Percentiles rank a stretch among this genome's conserved stretches.
Evolutionary conservation across 2,113 vertebrate species (phyloP).

Genomic region (Albula goreensis): DNA sequence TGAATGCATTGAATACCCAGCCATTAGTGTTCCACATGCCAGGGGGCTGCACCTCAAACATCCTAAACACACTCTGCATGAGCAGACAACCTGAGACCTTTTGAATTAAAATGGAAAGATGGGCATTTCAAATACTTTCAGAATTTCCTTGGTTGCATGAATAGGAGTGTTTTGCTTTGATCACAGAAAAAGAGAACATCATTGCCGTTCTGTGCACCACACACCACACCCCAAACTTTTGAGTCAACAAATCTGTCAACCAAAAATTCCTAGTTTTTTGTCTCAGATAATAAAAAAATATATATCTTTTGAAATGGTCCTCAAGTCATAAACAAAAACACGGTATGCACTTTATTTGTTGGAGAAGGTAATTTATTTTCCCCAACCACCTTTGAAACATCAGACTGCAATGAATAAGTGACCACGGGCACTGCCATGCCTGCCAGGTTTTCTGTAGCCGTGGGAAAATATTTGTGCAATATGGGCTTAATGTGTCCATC

Average conservation of each 20-base stretch:
- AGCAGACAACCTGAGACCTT: not conserved
- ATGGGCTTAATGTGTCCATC: not conserved
- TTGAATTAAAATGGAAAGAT: not conserved
- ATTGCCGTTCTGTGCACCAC: not conserved
- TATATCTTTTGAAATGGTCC: not conserved
- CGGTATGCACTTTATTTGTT: not conserved
- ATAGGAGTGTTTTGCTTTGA: not conserved
- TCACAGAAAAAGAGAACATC: not conserved
- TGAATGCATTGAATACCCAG: too few species aligned
- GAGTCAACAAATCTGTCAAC: not conserved
- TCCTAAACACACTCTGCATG: not conserved
- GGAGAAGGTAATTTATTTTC: not conserved
- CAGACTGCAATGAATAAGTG: not conserved
- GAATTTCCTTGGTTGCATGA: not conserved
- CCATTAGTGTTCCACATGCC: not conserved
- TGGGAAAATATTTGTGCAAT: constrained; percentile 27
- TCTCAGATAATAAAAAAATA: not conserved
- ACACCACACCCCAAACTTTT: not conserved
- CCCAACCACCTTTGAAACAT: not conserved
- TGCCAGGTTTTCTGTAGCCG: constrained; percentile 33
- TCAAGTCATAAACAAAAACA: not conserved
- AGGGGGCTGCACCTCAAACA: not conserved
- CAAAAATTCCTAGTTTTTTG: not conserved
- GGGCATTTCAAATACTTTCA: not conserved
- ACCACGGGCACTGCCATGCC: not conserved